Base-by-base conservation (phyloP, 2,797 vertebrate genomes). In the Paedocypris micromegethes region DNA sequence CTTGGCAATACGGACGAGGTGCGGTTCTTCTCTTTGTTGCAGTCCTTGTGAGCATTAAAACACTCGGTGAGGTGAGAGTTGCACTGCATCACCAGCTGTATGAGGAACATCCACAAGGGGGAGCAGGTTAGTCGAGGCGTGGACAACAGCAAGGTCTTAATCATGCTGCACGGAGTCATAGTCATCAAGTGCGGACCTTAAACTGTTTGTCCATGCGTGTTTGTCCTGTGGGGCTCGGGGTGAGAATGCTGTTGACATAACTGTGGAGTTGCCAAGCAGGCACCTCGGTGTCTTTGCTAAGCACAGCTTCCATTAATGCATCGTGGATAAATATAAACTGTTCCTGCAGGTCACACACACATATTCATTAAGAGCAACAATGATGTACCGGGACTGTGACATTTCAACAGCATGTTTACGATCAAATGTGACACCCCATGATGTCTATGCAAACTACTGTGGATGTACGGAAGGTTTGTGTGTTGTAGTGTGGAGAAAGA, bases 11-110 rank as follows among this genome's bases (percentile, higher is more conserved):
- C 96, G 2, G 94, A 97, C 80, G 97, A 99, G 82, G 96, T 98
- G 79, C 96, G 93, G 89, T 99, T 99, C 89, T 99, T 99, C 80
- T 96, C 95, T 89, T 99, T 99, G 93, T 99, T 99, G 85, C 93
- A 96, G 80, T 98, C 94, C 83, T 98, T 99, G 87, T 98, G 93
- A 75, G 95, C 95, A 58, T 94, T 98, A 79, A 98, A 96, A 87
- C 94, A 98, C 80, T 98, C 95, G 78, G 92, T 88, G 0, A 93
- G 95, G 76, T 93, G 93, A 52, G 91, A 88, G 85, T 98, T 96
- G 81, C 94, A 95, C 74, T 99, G 96, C 75, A 91, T 95, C 85
- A 99, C 89, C 86, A 99, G 88, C 97, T 99, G 89, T 4, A 77
- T 84, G 88, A 75, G 70, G 59, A 43, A 49, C 38, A 55, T 61